Evolutionary conservation across 2,888 invertebrate genomes (phyloP).

Genomic region (Acanthosoma haemorrhoidale): DNA sequence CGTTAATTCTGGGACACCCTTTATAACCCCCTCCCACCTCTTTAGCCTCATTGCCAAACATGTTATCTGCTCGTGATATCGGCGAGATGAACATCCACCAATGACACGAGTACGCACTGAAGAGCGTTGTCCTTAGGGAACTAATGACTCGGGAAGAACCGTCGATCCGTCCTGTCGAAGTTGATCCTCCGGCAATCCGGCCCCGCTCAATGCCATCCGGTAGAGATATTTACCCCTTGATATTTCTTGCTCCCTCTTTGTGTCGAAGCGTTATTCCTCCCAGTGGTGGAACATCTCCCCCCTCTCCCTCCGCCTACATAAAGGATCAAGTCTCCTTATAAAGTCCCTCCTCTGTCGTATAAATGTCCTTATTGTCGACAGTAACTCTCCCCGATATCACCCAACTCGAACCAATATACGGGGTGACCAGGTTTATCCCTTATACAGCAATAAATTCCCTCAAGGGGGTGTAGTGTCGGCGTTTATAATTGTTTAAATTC

Average conservation of each 20-base stretch:
- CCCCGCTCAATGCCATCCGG: not conserved
- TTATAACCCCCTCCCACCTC: too few species aligned
- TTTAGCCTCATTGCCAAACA: too few species aligned
- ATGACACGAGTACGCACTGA: too few species aligned
- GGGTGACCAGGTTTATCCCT: not conserved
- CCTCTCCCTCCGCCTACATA: not conserved
- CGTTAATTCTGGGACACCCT: too few species aligned
- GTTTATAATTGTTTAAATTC: too few species aligned
- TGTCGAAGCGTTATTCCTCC: not conserved
- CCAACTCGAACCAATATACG: not conserved
- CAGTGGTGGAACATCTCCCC: not conserved
- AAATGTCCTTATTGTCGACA: not conserved
- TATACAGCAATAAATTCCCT: not conserved
- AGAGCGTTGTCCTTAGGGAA: too few species aligned
- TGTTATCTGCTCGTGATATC: too few species aligned
- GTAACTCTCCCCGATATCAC: too few species aligned
- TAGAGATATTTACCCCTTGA: not conserved
- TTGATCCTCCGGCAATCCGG: not conserved
- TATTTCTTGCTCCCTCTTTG: constrained; percentile 2
- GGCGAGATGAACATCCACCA: too few species aligned
- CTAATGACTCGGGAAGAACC: too few species aligned
- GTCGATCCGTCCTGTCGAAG: not conserved
- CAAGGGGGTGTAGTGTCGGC: too few species aligned
- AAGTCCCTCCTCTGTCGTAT: not conserved
- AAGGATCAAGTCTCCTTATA: not conserved